phyloP scores from a whole-genome alignment of 1,140 invertebrate species.

The Neodiprion virginianus region DNA sequence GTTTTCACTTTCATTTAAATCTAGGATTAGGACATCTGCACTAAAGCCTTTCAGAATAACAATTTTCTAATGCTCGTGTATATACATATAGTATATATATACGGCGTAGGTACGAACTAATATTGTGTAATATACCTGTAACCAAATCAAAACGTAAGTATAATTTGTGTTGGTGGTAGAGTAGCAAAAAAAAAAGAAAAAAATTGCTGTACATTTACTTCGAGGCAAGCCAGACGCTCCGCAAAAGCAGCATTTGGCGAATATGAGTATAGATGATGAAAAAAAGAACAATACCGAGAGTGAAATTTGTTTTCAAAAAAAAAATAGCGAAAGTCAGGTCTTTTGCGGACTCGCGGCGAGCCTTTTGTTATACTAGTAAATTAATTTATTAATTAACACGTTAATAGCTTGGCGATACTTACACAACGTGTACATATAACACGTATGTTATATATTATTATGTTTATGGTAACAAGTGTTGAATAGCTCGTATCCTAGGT shows the following conservation, averaged over 20 bases:
- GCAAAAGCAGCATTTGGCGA: neutral
- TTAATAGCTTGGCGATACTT: conserved; percentile 3
- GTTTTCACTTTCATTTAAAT: neutral
- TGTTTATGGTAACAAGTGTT: neutral
- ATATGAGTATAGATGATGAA: neutral
- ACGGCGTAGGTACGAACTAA: neutral
- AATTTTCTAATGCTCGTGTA: neutral
- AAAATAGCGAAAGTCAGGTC: too few species aligned
- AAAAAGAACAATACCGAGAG: neutral
- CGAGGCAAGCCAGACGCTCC: neutral
- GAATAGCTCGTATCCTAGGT: conserved; percentile 42
- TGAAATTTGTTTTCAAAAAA: neutral
- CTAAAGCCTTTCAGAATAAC: neutral
- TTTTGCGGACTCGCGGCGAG: neutral
- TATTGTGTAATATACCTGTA: neutral
- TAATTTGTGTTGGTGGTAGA: neutral
- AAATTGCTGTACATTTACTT: neutral
- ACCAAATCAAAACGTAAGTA: neutral
- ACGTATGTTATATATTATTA: neutral
- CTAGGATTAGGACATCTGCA: neutral
- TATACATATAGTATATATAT: neutral
- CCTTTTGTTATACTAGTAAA: neutral
- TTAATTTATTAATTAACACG: conserved; percentile 1
- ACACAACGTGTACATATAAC: neutral
- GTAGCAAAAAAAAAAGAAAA: neutral